Percentiles rank a stretch among this genome's conserved stretches.
Conservation (phyloP, 2,888 invertebrate species). For the Quadroppia sp. region DNA sequence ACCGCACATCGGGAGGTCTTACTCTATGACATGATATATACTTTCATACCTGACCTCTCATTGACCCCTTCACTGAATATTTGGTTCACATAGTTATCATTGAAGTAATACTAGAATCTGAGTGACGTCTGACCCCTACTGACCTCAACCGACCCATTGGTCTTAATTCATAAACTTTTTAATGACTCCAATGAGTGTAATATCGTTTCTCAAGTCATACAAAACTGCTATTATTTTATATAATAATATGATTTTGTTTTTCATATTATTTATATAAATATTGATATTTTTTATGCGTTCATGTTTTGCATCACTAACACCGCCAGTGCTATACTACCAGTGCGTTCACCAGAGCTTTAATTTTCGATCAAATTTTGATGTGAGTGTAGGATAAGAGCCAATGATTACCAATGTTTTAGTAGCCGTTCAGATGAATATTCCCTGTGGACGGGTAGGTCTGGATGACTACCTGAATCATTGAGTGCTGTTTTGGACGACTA, state of each 20-base stretch:
- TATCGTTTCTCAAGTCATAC: background rate
- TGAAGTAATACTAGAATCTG: background rate
- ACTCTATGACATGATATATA: constrained; percentile 36
- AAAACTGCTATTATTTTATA: background rate
- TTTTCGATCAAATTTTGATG: constrained; percentile 16
- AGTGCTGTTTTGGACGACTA: constrained; percentile 33
- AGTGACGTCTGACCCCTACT: constrained; percentile 13
- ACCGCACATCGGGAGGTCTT: constrained; percentile 22
- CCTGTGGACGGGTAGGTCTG: constrained; percentile 12
- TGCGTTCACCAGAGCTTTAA: constrained; percentile 9
- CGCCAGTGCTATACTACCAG: background rate
- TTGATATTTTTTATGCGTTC: background rate
- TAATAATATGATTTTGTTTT: background rate
- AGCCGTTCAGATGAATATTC: constrained; percentile 12
- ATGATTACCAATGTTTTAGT: constrained; percentile 29
- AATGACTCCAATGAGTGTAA: constrained; percentile 9
- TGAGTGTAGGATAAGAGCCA: constrained; percentile 1
- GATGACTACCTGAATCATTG: constrained; percentile 28
- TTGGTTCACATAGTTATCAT: constrained; percentile 22
- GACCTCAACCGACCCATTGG: background rate
- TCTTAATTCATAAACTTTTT: constrained; percentile 30
- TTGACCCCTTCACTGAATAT: constrained; percentile 25
- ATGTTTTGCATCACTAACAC: background rate
- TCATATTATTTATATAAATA: background rate
- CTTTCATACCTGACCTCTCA: constrained; percentile 33